Evolutionary conservation across 2,113 vertebrate genomes (phyloP), one percentile per base, ranked within the genome.

Genomic region (Typhlomys cinereus): DNA sequence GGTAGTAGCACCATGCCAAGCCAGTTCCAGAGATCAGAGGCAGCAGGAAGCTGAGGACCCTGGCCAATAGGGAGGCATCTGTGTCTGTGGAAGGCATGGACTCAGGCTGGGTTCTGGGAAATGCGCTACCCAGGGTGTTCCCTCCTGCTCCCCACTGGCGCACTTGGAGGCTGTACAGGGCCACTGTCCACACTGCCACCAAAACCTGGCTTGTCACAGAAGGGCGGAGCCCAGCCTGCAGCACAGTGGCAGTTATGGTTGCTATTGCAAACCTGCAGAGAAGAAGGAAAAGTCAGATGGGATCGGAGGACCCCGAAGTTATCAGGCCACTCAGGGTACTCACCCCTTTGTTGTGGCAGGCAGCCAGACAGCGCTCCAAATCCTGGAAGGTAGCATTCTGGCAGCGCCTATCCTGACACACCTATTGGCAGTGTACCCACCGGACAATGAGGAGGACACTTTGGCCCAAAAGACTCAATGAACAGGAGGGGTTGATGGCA

Each of bases 141-240:
- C 57, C 5, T 0, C 74, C 15, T 48, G 18, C 1, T 31, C 59
- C 7, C 46, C 1, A 0, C 0, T 27, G 2, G 97, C 99, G 97
- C 95, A 99, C 99, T 97, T 97, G 98, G 97, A 0, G 98, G 96
- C 84, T 98, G 98, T 71, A 99, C 92, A 0, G 99, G 99, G 31
- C 99, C 99, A 0, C 99, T 99, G 98, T 99, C 99, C 96, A 99
- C 96, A 0, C 99, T 99, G 83, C 99, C 99, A 0, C 99, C 99
- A 0, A 98, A 97, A 2, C 99, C 99, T 0, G 98, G 98, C 96
- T 99, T 98, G 92, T 99, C 98, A 12, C 99, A 99, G 97, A 93
- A 98, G 0, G 99, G 99, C 0, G 99, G 99, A 0, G 98, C 99
- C 99, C 99, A 99, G 64, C 99, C 98, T 0, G 97, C 97, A 17